Conservation (phyloP, 2,113 vertebrate genomes). For the Ctenodactylus gundi region DNA sequence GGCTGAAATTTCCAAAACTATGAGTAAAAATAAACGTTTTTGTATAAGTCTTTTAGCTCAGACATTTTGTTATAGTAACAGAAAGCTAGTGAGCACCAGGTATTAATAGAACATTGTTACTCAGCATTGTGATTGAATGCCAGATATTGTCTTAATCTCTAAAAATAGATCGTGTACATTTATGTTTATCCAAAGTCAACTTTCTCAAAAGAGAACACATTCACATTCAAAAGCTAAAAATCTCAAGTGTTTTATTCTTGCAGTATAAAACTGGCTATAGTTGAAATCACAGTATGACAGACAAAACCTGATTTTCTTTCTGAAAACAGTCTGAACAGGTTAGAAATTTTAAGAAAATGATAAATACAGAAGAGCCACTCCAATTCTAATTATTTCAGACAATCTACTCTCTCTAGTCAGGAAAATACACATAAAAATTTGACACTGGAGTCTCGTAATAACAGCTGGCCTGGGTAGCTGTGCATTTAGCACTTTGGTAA, state of each 20-base stretch:
- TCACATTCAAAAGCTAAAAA: conserved; percentile 17
- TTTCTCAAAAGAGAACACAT: conserved; percentile 43
- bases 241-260: not conserved
- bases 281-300: not conserved
- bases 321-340: not conserved
- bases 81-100: not conserved
- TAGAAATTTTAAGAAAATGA: not conserved
- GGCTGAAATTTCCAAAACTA: not conserved
- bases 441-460: not conserved
- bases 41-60: not conserved
- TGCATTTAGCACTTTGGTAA: not conserved
- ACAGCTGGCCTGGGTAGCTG: not conserved
- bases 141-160: conserved; percentile 4
- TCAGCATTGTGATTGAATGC: not conserved
- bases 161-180: not conserved
- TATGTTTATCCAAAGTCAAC: not conserved
- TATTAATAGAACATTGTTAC: not conserved
- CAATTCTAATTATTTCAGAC: not conserved
- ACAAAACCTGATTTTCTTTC: conserved; percentile 40
- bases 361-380: not conserved
- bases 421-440: not conserved
- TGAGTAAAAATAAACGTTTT: not conserved
- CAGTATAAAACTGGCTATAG: not conserved
- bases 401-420: not conserved
- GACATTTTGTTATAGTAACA: not conserved